Conservation (phyloP, 2,888 invertebrate genomes). For the Cremastinae sp. region DNA sequence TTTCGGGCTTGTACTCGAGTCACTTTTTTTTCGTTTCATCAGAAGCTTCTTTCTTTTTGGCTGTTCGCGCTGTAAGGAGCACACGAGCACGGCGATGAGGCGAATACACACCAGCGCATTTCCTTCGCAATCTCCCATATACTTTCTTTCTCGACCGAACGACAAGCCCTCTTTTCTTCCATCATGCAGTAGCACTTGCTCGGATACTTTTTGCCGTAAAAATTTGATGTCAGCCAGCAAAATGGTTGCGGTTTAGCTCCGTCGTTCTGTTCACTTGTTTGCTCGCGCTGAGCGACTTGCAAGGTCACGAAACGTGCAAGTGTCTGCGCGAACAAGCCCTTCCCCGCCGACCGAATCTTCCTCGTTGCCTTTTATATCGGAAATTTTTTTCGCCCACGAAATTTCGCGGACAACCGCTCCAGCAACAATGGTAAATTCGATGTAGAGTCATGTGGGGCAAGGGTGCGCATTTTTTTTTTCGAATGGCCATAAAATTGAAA, state of each 20-base stretch:
- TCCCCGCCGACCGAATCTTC: conserved; percentile 4
- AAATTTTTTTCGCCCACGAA: conserved; percentile 19
- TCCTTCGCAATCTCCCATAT: conserved; percentile 29
- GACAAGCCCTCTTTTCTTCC: conserved; percentile 15
- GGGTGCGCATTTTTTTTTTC: too few species aligned
- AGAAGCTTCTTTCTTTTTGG: conserved; percentile 33
- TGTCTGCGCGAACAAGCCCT: not conserved
- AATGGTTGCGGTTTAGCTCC: conserved; percentile 18
- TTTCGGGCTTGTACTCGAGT: conserved; percentile 21
- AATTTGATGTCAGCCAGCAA: conserved; percentile 25
- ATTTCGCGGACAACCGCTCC: too few species aligned
- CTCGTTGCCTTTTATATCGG: conserved; percentile 23
- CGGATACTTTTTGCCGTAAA: conserved; percentile 35
- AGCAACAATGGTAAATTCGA: too few species aligned
- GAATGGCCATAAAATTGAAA: too few species aligned
- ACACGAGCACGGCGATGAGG: conserved; percentile 5
- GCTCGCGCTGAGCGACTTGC: too few species aligned
- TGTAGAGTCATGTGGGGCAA: too few species aligned
- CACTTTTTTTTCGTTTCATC: conserved; percentile 47
- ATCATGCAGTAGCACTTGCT: conserved; percentile 22
- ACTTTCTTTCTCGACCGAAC: conserved; percentile 37
- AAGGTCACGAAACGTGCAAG: too few species aligned
- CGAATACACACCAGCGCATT: conserved; percentile 34
- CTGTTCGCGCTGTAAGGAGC: conserved; percentile 1
- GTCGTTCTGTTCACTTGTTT: conserved; percentile 31